Evolutionary conservation across 1,140 invertebrate species (phyloP), one percentile per base, ranked within the genome.

Genomic region (Drosophila setifemur): DNA sequence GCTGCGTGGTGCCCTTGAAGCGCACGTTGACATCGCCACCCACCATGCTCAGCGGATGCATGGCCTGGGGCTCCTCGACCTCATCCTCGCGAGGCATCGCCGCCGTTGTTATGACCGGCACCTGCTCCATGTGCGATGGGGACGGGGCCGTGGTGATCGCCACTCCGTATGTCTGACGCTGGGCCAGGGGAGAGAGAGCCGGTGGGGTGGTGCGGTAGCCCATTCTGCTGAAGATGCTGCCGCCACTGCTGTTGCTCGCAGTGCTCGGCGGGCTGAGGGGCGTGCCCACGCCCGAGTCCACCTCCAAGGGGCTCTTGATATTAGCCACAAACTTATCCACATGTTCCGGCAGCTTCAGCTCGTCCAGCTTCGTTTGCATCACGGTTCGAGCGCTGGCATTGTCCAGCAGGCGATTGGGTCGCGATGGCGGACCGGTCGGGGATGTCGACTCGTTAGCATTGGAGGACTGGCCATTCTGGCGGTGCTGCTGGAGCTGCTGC

Each of bases 1-100:
- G 78, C 88, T 94, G 93, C 2, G 93, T 94, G 2, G 93, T 94
- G 25, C 93, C 94, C 48, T 93, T 93, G 66, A 92, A 94, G 53
- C 92, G 93, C 33, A 94, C 93, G 79, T 92, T 93, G 1, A 95
- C 93, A 76, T 94, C 94, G 40, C 92, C 92, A 16, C 92, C 92
- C 12, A 91, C 92, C 40, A 92, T 92, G 60, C 93, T 93, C 1
- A 93, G 66, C 0, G 93, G 93, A 85, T 93, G 93, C 60, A 93
- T 89, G 28, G 88, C 85, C 35, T 92, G 91, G 21, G 87, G 81
- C 12, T 54, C 85, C 3, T 82, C 90, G 33, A 89, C 89, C 39
- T 91, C n/a, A n/a, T n/a, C 58, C 5, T 43, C 44, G 3, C 25
- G 43, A 0, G 48, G 25, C 23, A 45, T 42, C 1, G 35, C 29